These are phyloP conservation scores for Lysiphlebus fabarum DNA, from an alignment of 1,140 invertebrate genomes.

Conservation along the genomic window DNA sequence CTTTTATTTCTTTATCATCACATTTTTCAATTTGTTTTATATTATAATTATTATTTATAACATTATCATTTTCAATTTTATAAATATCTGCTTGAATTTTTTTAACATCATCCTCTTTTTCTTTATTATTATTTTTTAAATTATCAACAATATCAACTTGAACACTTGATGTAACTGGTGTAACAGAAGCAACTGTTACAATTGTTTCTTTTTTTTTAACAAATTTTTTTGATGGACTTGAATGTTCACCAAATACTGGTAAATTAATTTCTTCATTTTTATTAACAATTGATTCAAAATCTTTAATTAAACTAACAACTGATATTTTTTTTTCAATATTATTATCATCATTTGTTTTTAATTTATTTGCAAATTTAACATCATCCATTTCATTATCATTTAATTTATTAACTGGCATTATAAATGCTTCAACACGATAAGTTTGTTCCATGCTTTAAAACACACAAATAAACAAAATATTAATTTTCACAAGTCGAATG, in stretches of 20 bases:
- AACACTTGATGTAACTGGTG: no score
- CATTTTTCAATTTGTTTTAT: slow-evolving; percentile 1
- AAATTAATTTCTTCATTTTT: background rate
- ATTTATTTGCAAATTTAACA: slow-evolving; percentile 29
- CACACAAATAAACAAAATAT: background rate
- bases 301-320: background rate
- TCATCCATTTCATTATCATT: slow-evolving; percentile 23
- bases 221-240: slow-evolving; percentile 1
- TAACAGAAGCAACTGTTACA: no score
- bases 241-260: background rate
- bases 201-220: no score
- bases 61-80: background rate
- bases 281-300: background rate
- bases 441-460: slow-evolving; percentile 23
- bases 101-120: background rate
- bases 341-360: slow-evolving; percentile 16
- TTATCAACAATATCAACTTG: no score
- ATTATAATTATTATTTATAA: slow-evolving; percentile 11
- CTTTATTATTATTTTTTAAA: background rate
- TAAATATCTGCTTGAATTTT: background rate
- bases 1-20: background rate
- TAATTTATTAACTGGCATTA: slow-evolving; percentile 32
- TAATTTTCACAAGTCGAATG: background rate
- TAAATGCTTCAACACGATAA: slow-evolving; percentile 45
- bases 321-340: no score